phyloP scores from a whole-genome alignment of 2,113 vertebrate genomes.

The Ascaphus truei region DNA sequence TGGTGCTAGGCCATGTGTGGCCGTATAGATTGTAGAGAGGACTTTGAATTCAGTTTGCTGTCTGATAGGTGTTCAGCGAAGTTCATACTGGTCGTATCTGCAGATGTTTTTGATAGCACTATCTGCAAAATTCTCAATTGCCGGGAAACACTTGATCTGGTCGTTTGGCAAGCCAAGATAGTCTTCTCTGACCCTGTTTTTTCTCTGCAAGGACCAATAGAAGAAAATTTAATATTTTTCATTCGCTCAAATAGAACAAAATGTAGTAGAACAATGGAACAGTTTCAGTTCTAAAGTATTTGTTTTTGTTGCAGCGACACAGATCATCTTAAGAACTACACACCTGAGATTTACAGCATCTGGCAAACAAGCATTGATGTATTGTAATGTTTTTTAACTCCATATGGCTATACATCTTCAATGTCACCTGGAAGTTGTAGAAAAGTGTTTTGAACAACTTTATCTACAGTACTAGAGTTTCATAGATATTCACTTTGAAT shows the following conservation, averaged over 20 bases:
- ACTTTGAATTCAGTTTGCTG: too few species aligned
- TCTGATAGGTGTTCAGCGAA: too few species aligned
- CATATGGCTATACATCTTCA: constrained; percentile 21
- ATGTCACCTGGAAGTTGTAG: neutral
- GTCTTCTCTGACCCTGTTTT: too few species aligned
- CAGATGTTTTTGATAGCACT: too few species aligned
- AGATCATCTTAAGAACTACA: neutral
- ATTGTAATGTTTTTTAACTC: constrained; percentile 13
- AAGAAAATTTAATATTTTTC: constrained; percentile 12
- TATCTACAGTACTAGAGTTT: neutral
- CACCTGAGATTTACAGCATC: constrained; percentile 15
- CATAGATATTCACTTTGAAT: neutral
- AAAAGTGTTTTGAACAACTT: neutral
- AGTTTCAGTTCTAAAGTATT: constrained; percentile 3
- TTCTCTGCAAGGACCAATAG: neutral
- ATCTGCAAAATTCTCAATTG: too few species aligned
- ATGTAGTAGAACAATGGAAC: neutral
- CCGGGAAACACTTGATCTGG: too few species aligned
- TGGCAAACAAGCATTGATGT: constrained; percentile 10
- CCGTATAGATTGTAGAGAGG: too few species aligned
- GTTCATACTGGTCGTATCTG: too few species aligned
- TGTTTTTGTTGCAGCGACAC: neutral
- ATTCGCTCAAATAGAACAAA: constrained; percentile 14
- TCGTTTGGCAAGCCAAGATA: too few species aligned
- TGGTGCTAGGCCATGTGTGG: too few species aligned